Percentiles rank a stretch among this genome's conserved stretches.
Evolutionary conservation across 2,797 vertebrate genomes (phyloP).

Genomic region (Rhabdophis nuchalis): DNA sequence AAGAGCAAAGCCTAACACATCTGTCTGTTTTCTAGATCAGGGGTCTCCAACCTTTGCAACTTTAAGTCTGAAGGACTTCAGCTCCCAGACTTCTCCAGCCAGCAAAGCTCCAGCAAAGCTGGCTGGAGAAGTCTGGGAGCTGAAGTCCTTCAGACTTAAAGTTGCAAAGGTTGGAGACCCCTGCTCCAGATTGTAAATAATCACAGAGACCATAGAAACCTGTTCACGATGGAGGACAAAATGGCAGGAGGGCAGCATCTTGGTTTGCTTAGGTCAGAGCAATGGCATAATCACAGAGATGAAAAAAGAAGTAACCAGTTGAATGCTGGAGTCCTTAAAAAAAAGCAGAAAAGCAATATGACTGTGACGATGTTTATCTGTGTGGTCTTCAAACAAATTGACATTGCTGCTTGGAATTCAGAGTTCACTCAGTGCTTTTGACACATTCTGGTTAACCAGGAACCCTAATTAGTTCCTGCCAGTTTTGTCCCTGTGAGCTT

Average conservation of each 20-base stretch:
- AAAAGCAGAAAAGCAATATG: background rate
- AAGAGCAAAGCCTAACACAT: background rate
- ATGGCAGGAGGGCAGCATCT: background rate
- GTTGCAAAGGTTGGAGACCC: no score
- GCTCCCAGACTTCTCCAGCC: no score
- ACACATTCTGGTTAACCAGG: constrained; percentile 41
- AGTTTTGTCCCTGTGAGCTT: constrained; percentile 12
- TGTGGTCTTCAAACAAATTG: constrained; percentile 21
- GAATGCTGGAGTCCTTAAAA: background rate
- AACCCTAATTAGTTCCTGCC: background rate
- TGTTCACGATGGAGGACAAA: background rate
- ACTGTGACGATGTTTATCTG: background rate
- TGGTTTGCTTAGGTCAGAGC: constrained; percentile 16
- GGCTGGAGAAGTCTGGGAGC: no score
- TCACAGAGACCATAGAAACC: background rate
- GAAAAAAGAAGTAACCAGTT: background rate
- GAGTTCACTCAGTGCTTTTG: constrained; percentile 36
- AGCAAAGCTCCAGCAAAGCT: no score
- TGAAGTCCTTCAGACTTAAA: no score
- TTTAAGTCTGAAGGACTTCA: no score
- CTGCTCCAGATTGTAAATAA: background rate
- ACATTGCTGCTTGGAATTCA: background rate
- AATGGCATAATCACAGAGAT: background rate
- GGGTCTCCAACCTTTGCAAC: no score
- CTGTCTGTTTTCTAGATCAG: background rate